phyloP scores from a whole-genome alignment of 2,113 vertebrate species.

The Gavialis gangeticus region DNA sequence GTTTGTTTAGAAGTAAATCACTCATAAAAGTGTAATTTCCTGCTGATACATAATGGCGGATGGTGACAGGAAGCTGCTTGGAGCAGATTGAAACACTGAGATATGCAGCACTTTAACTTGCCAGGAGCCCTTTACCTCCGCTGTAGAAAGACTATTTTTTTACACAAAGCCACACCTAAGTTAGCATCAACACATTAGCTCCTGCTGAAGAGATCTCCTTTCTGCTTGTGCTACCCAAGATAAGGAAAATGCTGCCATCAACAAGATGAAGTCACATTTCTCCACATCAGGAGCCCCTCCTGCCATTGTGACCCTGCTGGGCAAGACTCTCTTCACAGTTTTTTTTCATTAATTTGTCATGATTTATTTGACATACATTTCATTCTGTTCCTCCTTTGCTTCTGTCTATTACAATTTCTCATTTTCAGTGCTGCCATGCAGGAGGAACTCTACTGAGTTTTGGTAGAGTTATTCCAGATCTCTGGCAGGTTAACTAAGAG shows the following conservation, averaged over 20 bases:
- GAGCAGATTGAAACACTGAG: conserved; percentile 83
- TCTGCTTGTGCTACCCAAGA: not conserved
- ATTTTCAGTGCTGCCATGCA: not conserved
- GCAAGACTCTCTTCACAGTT: conserved; percentile 18
- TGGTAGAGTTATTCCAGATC: not conserved
- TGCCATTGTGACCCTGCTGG: not conserved
- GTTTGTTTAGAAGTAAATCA: conserved; percentile 96
- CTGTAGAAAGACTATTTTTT: conserved; percentile 46
- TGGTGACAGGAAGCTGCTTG: conserved; percentile 84
- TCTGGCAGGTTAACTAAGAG: not conserved
- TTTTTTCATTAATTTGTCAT: conserved; percentile 13
- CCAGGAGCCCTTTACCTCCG: conserved; percentile 43
- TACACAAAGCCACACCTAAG: conserved; percentile 51
- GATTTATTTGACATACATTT: not conserved
- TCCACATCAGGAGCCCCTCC: conserved; percentile 30
- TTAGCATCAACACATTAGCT: not conserved
- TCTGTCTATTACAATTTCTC: not conserved
- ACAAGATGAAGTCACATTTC: conserved; percentile 18
- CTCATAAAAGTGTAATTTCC: conserved; percentile 92
- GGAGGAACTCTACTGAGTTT: not conserved
- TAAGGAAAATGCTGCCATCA: conserved; percentile 11
- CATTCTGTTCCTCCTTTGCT: not conserved
- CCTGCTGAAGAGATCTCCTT: not conserved
- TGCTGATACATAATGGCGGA: conserved; percentile 86
- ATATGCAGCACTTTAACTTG: conserved; percentile 65